These are phyloP conservation scores for Dicrurus megarhynchus DNA, from an alignment of 2,113 vertebrate species.

Conservation along the genomic window DNA sequence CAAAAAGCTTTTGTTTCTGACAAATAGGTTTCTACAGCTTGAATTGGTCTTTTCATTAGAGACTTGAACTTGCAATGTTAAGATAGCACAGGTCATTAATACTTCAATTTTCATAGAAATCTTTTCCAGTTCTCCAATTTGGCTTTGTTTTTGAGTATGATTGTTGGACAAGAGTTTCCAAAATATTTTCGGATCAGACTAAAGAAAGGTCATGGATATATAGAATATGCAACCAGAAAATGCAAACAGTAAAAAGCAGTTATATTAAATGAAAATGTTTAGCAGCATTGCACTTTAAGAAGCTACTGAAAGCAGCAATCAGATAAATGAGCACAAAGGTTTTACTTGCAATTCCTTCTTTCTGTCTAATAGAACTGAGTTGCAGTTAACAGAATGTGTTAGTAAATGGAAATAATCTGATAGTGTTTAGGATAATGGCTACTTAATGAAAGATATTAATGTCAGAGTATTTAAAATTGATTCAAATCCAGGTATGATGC, in stretches of 20 bases:
- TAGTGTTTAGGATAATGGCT: not conserved
- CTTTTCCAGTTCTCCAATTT: not conserved
- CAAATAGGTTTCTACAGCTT: not conserved
- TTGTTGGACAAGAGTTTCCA: not conserved
- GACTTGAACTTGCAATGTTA: not conserved
- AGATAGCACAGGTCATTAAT: not conserved
- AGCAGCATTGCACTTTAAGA: conserved; percentile 12
- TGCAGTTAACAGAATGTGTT: conserved; percentile 4
- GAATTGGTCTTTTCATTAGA: not conserved
- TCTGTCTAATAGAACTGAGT: not conserved
- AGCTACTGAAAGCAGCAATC: conserved; percentile 13
- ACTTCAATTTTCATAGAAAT: not conserved
- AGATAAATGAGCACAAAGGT: not conserved
- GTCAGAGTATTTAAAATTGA: not conserved
- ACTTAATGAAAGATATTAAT: not conserved
- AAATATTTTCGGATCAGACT: not conserved
- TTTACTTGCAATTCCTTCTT: not conserved
- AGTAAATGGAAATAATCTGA: conserved; percentile 20
- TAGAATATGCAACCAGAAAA: conserved; percentile 32
- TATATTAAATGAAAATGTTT: conserved; percentile 27
- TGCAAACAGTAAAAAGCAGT: conserved; percentile 37
- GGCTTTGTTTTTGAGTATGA: not conserved
- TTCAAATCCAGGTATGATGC: not conserved
- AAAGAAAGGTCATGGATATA: conserved; percentile 18
- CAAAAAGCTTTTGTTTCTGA: not conserved